Conservation (phyloP, 2,888 invertebrate genomes). For the Octonoba sinensis region DNA sequence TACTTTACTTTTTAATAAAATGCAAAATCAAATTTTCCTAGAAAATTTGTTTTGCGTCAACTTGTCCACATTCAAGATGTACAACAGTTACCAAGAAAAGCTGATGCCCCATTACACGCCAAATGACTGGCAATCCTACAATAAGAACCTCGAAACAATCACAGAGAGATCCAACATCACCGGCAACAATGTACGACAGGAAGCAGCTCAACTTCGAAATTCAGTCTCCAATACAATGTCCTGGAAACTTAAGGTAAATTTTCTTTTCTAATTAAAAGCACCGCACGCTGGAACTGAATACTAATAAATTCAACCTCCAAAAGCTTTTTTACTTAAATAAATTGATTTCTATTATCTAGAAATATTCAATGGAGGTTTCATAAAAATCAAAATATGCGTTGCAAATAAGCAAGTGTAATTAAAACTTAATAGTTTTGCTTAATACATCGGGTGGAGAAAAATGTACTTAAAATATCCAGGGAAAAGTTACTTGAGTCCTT, state of each 20-base stretch:
- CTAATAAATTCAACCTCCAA: not conserved
- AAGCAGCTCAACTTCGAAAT: constrained; percentile 30
- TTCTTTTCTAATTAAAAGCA: not conserved
- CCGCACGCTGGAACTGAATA: not conserved
- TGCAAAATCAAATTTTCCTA: not conserved
- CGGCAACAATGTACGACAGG: constrained; percentile 48
- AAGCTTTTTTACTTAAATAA: no score
- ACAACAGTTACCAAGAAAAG: constrained; percentile 48
- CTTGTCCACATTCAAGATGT: constrained; percentile 12
- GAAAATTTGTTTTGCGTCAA: not conserved
- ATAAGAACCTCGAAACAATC: constrained; percentile 30
- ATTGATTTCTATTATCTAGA: no score
- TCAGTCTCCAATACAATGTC: constrained; percentile 38
- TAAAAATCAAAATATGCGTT: no score
- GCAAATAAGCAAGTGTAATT: no score
- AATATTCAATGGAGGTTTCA: no score
- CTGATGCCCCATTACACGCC: constrained; percentile 24
- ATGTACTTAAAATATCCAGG: no score
- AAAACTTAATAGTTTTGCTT: no score
- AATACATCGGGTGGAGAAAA: no score
- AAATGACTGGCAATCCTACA: constrained; percentile 47
- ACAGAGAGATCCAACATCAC: constrained; percentile 12
- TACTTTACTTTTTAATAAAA: not conserved
- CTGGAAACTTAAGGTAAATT: constrained; percentile 50
- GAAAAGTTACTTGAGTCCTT: no score